Evolutionary conservation across 1,140 invertebrate species (phyloP), one percentile per base, ranked within the genome.

Genomic region (Drosophila lacertosa): DNA sequence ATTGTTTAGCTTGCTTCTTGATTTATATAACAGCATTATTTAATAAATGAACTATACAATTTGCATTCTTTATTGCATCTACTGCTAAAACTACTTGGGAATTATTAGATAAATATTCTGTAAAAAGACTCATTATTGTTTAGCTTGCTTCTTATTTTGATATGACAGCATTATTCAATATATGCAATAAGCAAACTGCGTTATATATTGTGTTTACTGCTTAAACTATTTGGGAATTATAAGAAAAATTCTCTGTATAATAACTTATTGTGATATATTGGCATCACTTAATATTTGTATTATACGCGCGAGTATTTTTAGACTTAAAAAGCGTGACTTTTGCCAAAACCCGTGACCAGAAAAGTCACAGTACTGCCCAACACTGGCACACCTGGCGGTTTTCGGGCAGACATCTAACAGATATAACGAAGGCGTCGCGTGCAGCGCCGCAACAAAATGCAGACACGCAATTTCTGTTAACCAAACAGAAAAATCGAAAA

Each of bases 391-490:
- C 42, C 33, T 18, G 4, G 11, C 35, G 53, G 44, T 29, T 7
- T 9, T n/a, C 29, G 4, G 11, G 22, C 35, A 44, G 44, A 69
- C 47, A 35, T 69, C 58, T 54, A 66, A 51, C 62, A 51, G 47
- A 59, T 66, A 58, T 26, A 29, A 29, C 11, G 37, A 10, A 26
- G 33, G 44, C 62, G 70, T 86, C 84, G 81, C 81, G 81, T 86
- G 81, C 58, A 50, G 53, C 57, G 33, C 13, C 45, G 13, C 32
- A 54, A 73, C 53, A 42, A 63, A 75, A 72, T 67, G 18, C 59
- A 77, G 65, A 86, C 81, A 86, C 81, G 81, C 81, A 86, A 86
- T 58, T 69, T 54, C 20, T 5, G 50, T 63, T 39, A 57, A 70
- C 60, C 60, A 11, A 48, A 35, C 37, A 22, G 37, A 51, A 47